Evolutionary conservation across 1,140 invertebrate species (phyloP).

Genomic region (Holotrichia oblita): DNA sequence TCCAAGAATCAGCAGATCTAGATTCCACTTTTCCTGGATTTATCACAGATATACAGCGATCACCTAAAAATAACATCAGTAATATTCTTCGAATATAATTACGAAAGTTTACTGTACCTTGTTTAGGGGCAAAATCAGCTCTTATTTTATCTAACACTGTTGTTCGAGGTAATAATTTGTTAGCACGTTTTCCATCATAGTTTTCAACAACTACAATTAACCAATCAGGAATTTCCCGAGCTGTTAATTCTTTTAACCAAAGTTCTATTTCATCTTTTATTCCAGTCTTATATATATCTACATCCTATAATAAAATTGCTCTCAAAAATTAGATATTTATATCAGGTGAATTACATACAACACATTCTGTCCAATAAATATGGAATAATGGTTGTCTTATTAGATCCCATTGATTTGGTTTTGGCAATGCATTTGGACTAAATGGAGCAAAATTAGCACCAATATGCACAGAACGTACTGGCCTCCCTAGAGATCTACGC

Average conservation of each 20-base stretch:
- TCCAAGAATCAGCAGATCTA: slow-evolving; percentile 89
- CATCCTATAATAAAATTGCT: slow-evolving; percentile 75
- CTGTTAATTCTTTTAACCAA: slow-evolving; percentile 84
- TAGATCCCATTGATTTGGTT: slow-evolving; percentile 72
- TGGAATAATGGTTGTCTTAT: slow-evolving; percentile 91
- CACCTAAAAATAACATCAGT: too few relatives aligned
- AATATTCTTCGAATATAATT: not conserved
- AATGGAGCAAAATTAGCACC: slow-evolving; percentile 88
- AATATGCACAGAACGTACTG: slow-evolving; percentile 83
- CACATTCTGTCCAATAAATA: slow-evolving; percentile 94
- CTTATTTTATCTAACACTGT: slow-evolving; percentile 95
- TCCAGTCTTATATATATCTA: slow-evolving; percentile 87
- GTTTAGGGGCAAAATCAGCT: slow-evolving; percentile 91
- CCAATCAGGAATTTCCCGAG: slow-evolving; percentile 87
- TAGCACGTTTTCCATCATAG: slow-evolving; percentile 89
- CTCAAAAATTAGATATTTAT: slow-evolving; percentile 33
- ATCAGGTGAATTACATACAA: slow-evolving; percentile 67
- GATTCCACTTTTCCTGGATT: slow-evolving; percentile 91
- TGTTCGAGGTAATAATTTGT: slow-evolving; percentile 90
- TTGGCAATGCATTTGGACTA: slow-evolving; percentile 74
- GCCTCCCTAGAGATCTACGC: slow-evolving; percentile 84
- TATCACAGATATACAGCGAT: slow-evolving; percentile 88
- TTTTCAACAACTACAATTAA: slow-evolving; percentile 93
- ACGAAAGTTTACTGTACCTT: slow-evolving; percentile 67
- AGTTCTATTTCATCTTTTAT: slow-evolving; percentile 87